Evolutionary conservation across 2,888 invertebrate genomes (phyloP).

Genomic region (Anthrax anthrax): DNA sequence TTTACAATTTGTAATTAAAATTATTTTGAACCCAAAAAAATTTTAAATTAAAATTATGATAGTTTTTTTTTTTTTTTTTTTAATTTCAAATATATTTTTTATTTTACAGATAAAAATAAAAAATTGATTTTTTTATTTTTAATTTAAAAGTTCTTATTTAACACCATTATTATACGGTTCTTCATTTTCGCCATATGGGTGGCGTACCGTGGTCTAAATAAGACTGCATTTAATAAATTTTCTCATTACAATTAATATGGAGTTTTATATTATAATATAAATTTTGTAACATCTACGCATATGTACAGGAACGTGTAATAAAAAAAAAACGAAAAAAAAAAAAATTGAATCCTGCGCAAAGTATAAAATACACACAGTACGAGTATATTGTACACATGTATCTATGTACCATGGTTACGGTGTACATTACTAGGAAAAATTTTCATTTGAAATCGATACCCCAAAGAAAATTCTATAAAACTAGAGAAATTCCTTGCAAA

Average conservation of each 20-base stretch:
- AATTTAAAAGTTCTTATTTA: background rate
- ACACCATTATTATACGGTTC: background rate
- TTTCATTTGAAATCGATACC: too few relatives aligned
- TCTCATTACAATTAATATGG: background rate
- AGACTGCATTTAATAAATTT: constrained; percentile 2
- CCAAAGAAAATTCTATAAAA: too few relatives aligned
- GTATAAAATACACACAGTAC: too few relatives aligned
- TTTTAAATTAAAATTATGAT: background rate
- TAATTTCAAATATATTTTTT: background rate
- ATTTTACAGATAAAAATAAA: background rate
- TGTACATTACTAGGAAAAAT: too few relatives aligned
- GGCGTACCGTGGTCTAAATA: constrained; percentile 1
- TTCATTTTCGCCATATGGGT: background rate
- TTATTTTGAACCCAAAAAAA: too few relatives aligned
- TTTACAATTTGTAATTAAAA: too few relatives aligned
- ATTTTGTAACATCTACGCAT: too few relatives aligned
- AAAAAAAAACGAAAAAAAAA: background rate
- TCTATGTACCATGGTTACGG: too few relatives aligned
- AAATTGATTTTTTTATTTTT: background rate
- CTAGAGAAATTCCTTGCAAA: too few relatives aligned
- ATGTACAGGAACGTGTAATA: background rate
- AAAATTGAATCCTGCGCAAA: background rate
- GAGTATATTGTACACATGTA: too few relatives aligned
- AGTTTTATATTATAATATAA: too few relatives aligned
- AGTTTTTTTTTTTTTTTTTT: background rate